Conservation (phyloP, 1,140 invertebrate species). For the Pogonomyrmex barbatus region DNA sequence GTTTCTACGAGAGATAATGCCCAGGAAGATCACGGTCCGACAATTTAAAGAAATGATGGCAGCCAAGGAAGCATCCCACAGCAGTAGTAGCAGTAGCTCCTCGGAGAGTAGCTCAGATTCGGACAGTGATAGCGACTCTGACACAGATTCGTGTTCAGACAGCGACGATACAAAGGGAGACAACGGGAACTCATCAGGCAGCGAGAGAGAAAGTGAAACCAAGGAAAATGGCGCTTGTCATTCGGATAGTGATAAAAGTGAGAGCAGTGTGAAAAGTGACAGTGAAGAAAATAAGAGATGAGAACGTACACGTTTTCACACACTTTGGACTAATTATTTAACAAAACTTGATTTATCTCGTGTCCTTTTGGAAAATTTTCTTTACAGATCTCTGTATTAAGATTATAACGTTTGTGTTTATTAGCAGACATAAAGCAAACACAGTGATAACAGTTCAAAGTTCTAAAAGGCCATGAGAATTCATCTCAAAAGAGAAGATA, state of each 20-base stretch:
- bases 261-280: conserved; percentile 78
- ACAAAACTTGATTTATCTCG: neutral
- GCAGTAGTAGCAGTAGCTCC: conserved; percentile 70
- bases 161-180: conserved; percentile 76
- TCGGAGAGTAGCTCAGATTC: conserved; percentile 83
- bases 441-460: neutral
- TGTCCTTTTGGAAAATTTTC: neutral
- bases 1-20: conserved; percentile 90
- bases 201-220: conserved; percentile 76
- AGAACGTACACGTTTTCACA: neutral
- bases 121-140: conserved; percentile 83
- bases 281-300: conserved; percentile 79
- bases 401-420: neutral
- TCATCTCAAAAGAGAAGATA: neutral
- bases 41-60: conserved; percentile 90
- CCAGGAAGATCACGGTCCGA: conserved; percentile 89
- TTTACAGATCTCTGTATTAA: neutral
- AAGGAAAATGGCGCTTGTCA: conserved; percentile 79
- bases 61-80: conserved; percentile 84
- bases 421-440: neutral
- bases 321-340: conserved; percentile 26
- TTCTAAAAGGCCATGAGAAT: neutral
- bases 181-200: conserved; percentile 66
- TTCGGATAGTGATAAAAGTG: conserved; percentile 78
- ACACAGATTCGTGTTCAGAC: conserved; percentile 81